These are phyloP conservation scores for Zosterops lateralis DNA, from an alignment of 2,113 vertebrate species.

Conservation along the genomic window DNA sequence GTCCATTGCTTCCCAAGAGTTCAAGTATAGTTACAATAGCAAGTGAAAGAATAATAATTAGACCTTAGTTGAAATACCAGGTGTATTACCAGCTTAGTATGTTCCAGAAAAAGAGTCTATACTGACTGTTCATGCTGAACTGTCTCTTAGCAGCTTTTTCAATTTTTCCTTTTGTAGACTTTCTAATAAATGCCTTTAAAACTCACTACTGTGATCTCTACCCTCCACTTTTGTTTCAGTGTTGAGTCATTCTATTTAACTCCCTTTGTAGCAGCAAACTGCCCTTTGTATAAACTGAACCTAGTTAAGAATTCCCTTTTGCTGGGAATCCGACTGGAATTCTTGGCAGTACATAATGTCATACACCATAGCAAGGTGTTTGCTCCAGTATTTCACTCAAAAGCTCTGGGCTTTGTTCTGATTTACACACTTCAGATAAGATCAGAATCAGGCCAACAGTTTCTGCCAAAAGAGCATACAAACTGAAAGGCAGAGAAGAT, in stretches of 20 bases:
- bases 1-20: neutral
- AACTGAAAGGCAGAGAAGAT: constrained; percentile 48
- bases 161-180: neutral
- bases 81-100: neutral
- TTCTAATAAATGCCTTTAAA: neutral
- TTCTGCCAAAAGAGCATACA: constrained; percentile 37
- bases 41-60: neutral
- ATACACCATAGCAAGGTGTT: neutral
- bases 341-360: constrained; percentile 7
- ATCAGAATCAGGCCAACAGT: constrained; percentile 48
- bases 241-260: constrained; percentile 32
- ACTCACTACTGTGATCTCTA: neutral
- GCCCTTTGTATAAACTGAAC: constrained; percentile 20
- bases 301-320: constrained; percentile 55
- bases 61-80: neutral
- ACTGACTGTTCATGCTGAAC: neutral
- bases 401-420: constrained; percentile 24
- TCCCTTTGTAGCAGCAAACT: constrained; percentile 31
- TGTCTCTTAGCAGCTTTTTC: neutral
- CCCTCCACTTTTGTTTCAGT: constrained; percentile 4
- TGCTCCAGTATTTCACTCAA: constrained; percentile 28
- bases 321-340: neutral
- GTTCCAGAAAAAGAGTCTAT: neutral
- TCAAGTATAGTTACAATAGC: neutral
- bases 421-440: constrained; percentile 44